Base-by-base conservation (phyloP, 2,888 invertebrate species). In the Macropis europaea region DNA sequence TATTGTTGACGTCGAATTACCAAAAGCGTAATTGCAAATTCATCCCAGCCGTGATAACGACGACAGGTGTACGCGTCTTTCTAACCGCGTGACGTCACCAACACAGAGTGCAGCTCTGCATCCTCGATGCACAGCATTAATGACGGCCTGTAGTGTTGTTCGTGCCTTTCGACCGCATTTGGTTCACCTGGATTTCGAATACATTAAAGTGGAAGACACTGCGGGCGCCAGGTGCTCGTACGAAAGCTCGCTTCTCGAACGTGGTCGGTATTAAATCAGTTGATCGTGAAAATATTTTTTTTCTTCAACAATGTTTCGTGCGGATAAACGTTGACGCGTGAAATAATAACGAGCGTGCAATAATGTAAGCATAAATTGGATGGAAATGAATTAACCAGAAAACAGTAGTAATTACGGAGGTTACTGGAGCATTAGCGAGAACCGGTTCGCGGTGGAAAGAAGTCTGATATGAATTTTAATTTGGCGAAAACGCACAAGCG, bases 51-150 rank as follows among this genome's bases (percentile, higher is more conserved):
- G 52, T 30, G n/a, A 15, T 40, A 38, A 54, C 24, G 42, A 59
- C 50, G 50, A 36, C 74, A 56, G 59, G 38, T 70, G 53, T 32
- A 54, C 17, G 26, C 19, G 60, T 50, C 50, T 50, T 67, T 54
- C 67, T 42, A 32, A 43, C 22, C 7, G 36, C 22, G 13, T 67
- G 72, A 56, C 74, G 67, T 72, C 67, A 62, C 47, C 45, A 40
- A 28, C 40, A 28, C 40, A 9, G 42, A 69, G 30, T 15, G 30
- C 15, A 62, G 42, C 28, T 28, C 22, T 15, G 34, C 22, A 64
- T 64, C 32, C 52, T 40, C 17, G 45, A 62, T 57, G 59, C 22
- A 50, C 19, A 22, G 42, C 47, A 19, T 38, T 72, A 67, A 72
- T 47, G 59, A 63, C 32, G 1, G 32, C 13, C 54, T 36, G 45